Base-by-base conservation (phyloP, 2,888 invertebrate species). In the Monopis laevigella region DNA sequence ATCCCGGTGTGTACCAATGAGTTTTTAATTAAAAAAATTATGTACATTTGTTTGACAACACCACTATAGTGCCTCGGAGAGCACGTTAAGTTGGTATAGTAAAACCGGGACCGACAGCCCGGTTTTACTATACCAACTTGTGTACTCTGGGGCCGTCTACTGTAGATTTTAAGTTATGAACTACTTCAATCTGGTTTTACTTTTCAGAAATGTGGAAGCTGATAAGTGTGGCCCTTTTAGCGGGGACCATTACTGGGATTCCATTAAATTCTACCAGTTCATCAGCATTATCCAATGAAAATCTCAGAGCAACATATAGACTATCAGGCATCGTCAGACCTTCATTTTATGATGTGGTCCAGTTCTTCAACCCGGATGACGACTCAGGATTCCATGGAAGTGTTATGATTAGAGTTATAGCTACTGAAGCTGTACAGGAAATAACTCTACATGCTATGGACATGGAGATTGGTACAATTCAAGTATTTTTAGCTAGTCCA, bases 241-340 rank as follows among this genome's bases (percentile, higher is more conserved):
- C 11, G 21, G 36, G 36, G n/a, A 21, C 13, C 2, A 11, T 36
- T 36, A 2, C 21, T 21, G 21, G 21, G 12, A 36, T 11, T n/a
- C 36, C 36, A 36, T 2, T 36, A 21, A 36, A 36, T n/a, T 19
- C 16, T 12, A 8, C 19, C 10, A 10, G 13, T 17, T 4, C 32
- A 17, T n/a, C 17, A n/a, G 2, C 2, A 17, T 17, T 30, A 7
- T 30, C 30, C 2, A 55, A 52, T 18, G 48, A 46, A 3, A 49
- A 52, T 10, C 41, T 56, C 1, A 51, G 53, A 1, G 61, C 56
- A 1, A 50, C 45, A 17, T 86, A 85, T 56, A 72, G 83, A 0
- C 64, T 88, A 7, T 86, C 87, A 0, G 64, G 61, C 1, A 69
- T 67, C 21, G 67, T 84, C 0, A 53, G 51, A n/a, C 87, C 87